Conservation (phyloP, 2,888 invertebrate species). For the Cataglyphis altisquamis region DNA sequence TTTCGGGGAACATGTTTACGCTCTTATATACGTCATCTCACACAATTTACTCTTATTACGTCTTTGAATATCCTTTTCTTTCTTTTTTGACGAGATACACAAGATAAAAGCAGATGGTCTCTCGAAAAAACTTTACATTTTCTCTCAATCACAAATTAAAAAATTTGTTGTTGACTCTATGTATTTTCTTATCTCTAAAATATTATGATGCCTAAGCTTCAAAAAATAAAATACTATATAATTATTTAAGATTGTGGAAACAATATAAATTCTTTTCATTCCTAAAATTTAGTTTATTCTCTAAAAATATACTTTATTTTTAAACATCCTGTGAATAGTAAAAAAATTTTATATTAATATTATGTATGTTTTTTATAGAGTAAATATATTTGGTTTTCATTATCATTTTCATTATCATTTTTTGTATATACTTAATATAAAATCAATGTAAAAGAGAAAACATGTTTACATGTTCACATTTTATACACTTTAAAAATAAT, state of each 20-base stretch:
- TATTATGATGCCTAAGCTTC: not conserved
- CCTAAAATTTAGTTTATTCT: not conserved
- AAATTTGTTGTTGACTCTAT: not conserved
- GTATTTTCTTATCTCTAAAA: not conserved
- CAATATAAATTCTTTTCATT: not conserved
- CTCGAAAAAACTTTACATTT: not conserved
- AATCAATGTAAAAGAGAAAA: not conserved
- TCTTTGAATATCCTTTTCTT: not conserved
- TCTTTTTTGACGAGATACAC: not conserved
- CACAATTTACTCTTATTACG: not conserved
- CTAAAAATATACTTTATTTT: not conserved
- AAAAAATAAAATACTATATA: not conserved
- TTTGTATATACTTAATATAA: not conserved
- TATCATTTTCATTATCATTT: not conserved
- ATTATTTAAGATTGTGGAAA: not conserved
- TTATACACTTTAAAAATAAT: not conserved
- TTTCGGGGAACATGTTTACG: not conserved
- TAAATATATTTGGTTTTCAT: not conserved
- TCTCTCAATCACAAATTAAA: not conserved
- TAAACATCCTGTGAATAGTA: not conserved
- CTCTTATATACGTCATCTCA: not conserved
- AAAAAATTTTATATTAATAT: not conserved
- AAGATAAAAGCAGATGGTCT: not conserved
- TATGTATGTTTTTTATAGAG: not conserved
- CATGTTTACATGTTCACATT: not conserved